Base-by-base conservation (phyloP, 1,140 invertebrate species). In the Drosophila teissieri region DNA sequence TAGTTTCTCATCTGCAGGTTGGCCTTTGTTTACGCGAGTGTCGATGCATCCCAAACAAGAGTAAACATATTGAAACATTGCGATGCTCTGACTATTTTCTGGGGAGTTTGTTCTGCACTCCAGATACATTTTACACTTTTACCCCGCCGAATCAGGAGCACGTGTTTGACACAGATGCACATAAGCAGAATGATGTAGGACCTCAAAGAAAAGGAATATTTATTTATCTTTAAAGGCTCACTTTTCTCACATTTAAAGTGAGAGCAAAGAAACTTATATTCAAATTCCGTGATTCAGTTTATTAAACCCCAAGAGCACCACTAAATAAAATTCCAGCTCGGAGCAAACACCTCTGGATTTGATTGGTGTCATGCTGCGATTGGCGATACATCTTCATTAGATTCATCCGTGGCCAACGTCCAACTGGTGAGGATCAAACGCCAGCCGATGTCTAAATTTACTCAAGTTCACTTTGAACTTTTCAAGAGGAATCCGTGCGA, bases 401-500 rank as follows among this genome's bases (percentile, higher is more conserved):
- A 63, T 45, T 39, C 44, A 15, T 24, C 22, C 27, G 19, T 36
- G 39, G 51, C 17, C 52, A 56, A 65, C 54, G 22, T 22, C 42
- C 40, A 44, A 39, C 49, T 40, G 37, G 44, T 7, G 36, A 17
- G 42, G 77, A 80, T 80, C 69, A 62, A 74, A 70, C 61, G 54
- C 36, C 42, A 45, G 27, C 46, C 46, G 40, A 44, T 63, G 44
- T 80, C 46, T 76, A 80, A 72, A 65, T 80, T 62, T 53, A 76
- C 34, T 62, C 61, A 73, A 67, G 52, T 67, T 61, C 78, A 72
- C 78, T 76, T 80, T 80, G 73, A 81, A 81, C 65, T 80, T 80
- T 55, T 73, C 44, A 68, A 80, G 77, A 75, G 73, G 61, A 67
- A 62, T 64, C 61, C 40, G 53, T 64, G 72, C 51, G 53, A 80